Percentiles rank a stretch among this genome's conserved stretches.
These are phyloP conservation scores for Scaeva pyrastri DNA, from an alignment of 2,888 invertebrate genomes.

Conservation along the genomic window DNA sequence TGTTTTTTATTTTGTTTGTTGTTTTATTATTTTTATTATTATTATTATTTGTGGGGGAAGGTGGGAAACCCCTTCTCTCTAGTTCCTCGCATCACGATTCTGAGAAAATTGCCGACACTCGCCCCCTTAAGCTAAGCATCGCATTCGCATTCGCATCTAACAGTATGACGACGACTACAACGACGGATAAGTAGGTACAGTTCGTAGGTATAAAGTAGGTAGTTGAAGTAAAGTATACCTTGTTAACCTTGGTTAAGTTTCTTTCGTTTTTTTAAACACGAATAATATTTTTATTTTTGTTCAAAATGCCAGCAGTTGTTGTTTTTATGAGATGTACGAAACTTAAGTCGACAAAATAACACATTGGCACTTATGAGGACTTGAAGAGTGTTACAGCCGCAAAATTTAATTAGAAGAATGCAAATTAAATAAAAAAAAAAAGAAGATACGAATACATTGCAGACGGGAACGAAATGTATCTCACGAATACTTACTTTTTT, in stretches of 20 bases:
- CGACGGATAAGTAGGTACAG: constrained; percentile 38
- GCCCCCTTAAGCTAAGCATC: constrained; percentile 34
- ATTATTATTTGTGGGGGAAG: too few species aligned
- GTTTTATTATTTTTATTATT: constrained; percentile 31
- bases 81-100: constrained; percentile 1
- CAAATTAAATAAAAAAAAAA: neutral
- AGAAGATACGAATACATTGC: neutral
- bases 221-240: constrained; percentile 8
- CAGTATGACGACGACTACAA: too few species aligned
- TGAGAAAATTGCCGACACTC: constrained; percentile 32
- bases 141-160: neutral
- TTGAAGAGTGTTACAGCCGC: constrained; percentile 54
- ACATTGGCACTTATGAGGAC: constrained; percentile 34
- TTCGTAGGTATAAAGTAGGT: too few species aligned
- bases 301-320: neutral
- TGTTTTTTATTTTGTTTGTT: neutral
- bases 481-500: constrained; percentile 38
- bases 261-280: constrained; percentile 13
- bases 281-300: neutral
- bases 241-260: constrained; percentile 62
- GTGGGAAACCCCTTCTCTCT: neutral
- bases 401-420: constrained; percentile 38
- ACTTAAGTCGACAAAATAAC: constrained; percentile 36
- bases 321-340: constrained; percentile 36
- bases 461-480: constrained; percentile 47